Percentiles rank a stretch among this genome's conserved stretches.
phyloP scores from a whole-genome alignment of 2,797 vertebrate species.

The Macroramphosus scolopax region DNA sequence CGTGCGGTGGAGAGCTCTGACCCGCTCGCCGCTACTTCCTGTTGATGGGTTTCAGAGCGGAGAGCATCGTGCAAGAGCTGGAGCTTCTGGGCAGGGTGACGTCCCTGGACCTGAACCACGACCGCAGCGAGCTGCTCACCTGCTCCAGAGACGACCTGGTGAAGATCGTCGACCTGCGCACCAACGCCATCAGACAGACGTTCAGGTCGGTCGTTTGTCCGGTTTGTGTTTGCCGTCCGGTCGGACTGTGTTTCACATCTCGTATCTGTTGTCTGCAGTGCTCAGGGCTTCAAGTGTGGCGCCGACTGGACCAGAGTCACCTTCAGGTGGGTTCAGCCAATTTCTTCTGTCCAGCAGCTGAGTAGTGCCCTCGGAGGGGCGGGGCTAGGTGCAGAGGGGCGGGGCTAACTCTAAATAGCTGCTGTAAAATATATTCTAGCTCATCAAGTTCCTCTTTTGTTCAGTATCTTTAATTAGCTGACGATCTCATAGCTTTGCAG shows the following conservation, averaged over 20 bases:
- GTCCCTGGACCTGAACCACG: constrained; percentile 91
- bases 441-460: too few relatives aligned
- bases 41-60: constrained; percentile 75
- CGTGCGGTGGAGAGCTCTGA: too few relatives aligned
- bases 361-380: too few relatives aligned
- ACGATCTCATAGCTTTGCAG: too few relatives aligned
- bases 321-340: constrained; percentile 83
- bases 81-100: constrained; percentile 93
- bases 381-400: too few relatives aligned
- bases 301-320: constrained; percentile 96
- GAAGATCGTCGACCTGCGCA: constrained; percentile 91
- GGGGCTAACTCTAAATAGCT: too few relatives aligned
- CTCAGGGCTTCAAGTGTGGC: constrained; percentile 94
- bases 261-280: constrained; percentile 73
- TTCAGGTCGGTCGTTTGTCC: constrained; percentile 75
- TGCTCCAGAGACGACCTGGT: constrained; percentile 94
- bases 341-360: background rate
- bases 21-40: too few relatives aligned
- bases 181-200: constrained; percentile 82
- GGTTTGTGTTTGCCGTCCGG: background rate
- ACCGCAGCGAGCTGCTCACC: constrained; percentile 89
- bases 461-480: too few relatives aligned
- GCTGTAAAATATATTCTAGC: too few relatives aligned
- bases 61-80: constrained; percentile 89
- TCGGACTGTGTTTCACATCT: background rate